Conservation (phyloP, 2,888 invertebrate genomes). For the Kuschelorhynchus macadamiae region DNA sequence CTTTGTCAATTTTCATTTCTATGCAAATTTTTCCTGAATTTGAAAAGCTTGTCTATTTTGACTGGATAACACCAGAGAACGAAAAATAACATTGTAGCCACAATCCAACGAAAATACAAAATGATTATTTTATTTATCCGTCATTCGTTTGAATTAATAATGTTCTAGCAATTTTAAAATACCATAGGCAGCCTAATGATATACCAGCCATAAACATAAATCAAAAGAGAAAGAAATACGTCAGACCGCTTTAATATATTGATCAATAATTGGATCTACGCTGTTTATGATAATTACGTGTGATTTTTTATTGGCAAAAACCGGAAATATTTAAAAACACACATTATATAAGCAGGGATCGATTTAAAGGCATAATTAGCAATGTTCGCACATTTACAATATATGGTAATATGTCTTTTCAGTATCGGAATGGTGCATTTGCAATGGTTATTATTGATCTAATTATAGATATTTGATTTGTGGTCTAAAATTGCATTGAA, state of each 20-base stretch:
- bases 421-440: background rate
- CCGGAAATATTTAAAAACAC: constrained; percentile 1
- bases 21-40: too few relatives aligned
- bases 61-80: too few relatives aligned
- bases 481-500: background rate
- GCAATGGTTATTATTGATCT: background rate
- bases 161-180: constrained; percentile 19
- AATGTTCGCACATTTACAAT: constrained; percentile 3
- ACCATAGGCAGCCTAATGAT: constrained; percentile 5
- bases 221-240: constrained; percentile 36
- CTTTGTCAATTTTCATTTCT: too few relatives aligned
- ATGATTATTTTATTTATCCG: background rate
- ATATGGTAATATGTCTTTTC: constrained; percentile 2
- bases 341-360: background rate
- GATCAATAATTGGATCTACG: constrained; percentile 23
- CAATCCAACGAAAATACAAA: too few relatives aligned
- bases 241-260: constrained; percentile 17
- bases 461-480: constrained; percentile 2
- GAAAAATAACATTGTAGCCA: too few relatives aligned
- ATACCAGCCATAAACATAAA: constrained; percentile 24
- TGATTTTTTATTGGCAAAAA: background rate
- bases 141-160: background rate
- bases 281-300: background rate
- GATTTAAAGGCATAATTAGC: background rate
- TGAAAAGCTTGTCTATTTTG: too few relatives aligned